Conservation (phyloP, 64 coral and sea anemone genomes). For the Astreopora myriophthalma region DNA sequence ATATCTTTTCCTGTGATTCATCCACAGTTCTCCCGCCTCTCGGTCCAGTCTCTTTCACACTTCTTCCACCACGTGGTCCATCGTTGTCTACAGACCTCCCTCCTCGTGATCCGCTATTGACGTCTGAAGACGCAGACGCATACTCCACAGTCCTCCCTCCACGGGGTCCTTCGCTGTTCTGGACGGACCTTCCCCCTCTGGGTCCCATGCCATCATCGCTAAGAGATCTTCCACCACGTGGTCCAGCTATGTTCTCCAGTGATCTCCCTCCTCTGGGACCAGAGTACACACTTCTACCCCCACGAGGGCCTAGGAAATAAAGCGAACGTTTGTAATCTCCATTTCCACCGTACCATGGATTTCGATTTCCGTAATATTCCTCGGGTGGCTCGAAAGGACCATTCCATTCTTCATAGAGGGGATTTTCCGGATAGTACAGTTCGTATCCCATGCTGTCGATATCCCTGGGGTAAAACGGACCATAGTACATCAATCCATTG, state of each 20-base stretch:
- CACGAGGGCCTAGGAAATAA: conserved; percentile 29
- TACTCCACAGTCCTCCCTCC: conserved; percentile 27
- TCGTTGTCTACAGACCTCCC: conserved; percentile 28
- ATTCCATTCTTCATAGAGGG: conserved; percentile 9
- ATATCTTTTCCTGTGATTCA: background rate
- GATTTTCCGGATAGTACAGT: conserved; percentile 12
- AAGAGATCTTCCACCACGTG: conserved; percentile 54
- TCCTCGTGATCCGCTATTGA: conserved; percentile 39
- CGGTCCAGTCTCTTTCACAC: background rate
- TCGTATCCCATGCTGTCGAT: background rate
- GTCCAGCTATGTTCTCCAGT: background rate
- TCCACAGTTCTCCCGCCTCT: conserved; percentile 12
- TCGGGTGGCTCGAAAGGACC: conserved; percentile 22
- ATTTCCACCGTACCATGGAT: background rate
- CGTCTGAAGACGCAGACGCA: background rate
- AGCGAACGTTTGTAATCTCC: conserved; percentile 24
- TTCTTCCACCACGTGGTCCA: conserved; percentile 14
- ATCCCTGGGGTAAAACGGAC: conserved; percentile 27
- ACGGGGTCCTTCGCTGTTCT: conserved; percentile 17
- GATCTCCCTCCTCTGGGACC: conserved; percentile 64
- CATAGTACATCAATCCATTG: conserved; percentile 14
- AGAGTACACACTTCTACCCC: conserved; percentile 37
- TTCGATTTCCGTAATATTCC: background rate
- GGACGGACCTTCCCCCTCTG: conserved; percentile 34
- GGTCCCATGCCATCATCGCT: conserved; percentile 7